Evolutionary conservation across 2,113 vertebrate species (phyloP).

Genomic region (Pseudorasbora parva): DNA sequence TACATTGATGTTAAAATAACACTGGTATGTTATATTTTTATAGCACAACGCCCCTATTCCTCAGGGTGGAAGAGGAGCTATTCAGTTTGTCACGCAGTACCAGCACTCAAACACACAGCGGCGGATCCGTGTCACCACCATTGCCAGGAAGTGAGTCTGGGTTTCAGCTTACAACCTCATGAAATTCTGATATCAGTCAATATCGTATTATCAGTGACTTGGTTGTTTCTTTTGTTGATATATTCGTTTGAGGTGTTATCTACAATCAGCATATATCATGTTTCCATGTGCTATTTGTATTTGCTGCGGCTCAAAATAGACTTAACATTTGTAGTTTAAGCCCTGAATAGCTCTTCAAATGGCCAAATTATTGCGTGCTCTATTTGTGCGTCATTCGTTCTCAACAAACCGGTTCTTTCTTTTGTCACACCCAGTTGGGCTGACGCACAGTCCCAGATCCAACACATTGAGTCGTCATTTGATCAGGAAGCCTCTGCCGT

Average conservation of each 20-base stretch:
- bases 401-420: not conserved
- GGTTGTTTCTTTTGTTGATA: not conserved
- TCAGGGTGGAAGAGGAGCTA: conserved; percentile 90
- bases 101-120: conserved; percentile 92
- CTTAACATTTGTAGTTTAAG: not conserved
- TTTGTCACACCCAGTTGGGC: conserved; percentile 83
- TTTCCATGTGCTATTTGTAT: not conserved
- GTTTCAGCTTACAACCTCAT: not conserved
- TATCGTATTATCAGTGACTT: not conserved
- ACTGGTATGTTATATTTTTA: conserved; percentile 52
- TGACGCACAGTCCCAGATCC: conserved; percentile 93
- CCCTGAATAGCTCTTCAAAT: not conserved
- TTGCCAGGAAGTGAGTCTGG: conserved; percentile 91
- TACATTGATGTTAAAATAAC: not conserved
- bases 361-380: not conserved
- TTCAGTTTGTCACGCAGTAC: conserved; percentile 96
- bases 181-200: not conserved
- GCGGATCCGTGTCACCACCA: conserved; percentile 91
- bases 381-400: not conserved
- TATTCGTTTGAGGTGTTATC: not conserved
- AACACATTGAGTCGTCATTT: conserved; percentile 94
- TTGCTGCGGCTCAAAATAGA: conserved; percentile 33
- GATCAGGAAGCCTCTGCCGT: conserved; percentile 95
- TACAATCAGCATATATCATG: not conserved
- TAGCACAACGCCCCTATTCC: conserved; percentile 94